A percentile compares a stretch with the other conserved stretches of the same genome.
phyloP scores from a whole-genome alignment of 2,888 invertebrate genomes.

The Tortrix viridana region DNA sequence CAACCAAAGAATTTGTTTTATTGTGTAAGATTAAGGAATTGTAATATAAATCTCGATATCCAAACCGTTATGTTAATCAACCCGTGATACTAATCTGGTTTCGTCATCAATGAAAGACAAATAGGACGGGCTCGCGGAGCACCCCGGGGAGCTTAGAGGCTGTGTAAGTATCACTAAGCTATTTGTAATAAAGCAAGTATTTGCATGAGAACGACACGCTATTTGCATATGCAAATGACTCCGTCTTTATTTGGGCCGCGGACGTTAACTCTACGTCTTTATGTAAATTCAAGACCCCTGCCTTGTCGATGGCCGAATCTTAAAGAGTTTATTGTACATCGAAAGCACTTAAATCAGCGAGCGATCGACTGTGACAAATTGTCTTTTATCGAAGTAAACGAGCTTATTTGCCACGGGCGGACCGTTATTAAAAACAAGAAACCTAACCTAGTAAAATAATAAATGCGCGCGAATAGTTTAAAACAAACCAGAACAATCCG shows the following conservation, averaged over 20 bases:
- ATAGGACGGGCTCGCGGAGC: slow-evolving; percentile 53
- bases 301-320: slow-evolving; percentile 57
- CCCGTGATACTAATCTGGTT: slow-evolving; percentile 43
- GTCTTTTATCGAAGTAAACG: slow-evolving; percentile 50
- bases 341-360: slow-evolving; percentile 53
- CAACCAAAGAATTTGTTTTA: slow-evolving; percentile 18
- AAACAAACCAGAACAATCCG: slow-evolving; percentile 50
- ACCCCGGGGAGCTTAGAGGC: slow-evolving; percentile 62
- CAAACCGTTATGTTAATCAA: slow-evolving; percentile 31
- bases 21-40: slow-evolving; percentile 16
- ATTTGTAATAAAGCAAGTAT: slow-evolving; percentile 79
- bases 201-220: slow-evolving; percentile 77
- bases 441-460: slow-evolving; percentile 52
- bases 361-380: slow-evolving; percentile 46
- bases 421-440: slow-evolving; percentile 45
- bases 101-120: slow-evolving; percentile 52
- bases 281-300: slow-evolving; percentile 65
- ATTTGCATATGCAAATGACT: slow-evolving; percentile 83
- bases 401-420: slow-evolving; percentile 56
- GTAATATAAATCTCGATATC: slow-evolving; percentile 25
- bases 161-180: slow-evolving; percentile 76
- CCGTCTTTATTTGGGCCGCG: slow-evolving; percentile 78
- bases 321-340: slow-evolving; percentile 54
- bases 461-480: slow-evolving; percentile 54
- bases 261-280: slow-evolving; percentile 71